Percentiles rank a stretch among this genome's conserved stretches.
Evolutionary conservation across 2,797 vertebrate genomes (phyloP).

Genomic region (Myotis daubentonii): DNA sequence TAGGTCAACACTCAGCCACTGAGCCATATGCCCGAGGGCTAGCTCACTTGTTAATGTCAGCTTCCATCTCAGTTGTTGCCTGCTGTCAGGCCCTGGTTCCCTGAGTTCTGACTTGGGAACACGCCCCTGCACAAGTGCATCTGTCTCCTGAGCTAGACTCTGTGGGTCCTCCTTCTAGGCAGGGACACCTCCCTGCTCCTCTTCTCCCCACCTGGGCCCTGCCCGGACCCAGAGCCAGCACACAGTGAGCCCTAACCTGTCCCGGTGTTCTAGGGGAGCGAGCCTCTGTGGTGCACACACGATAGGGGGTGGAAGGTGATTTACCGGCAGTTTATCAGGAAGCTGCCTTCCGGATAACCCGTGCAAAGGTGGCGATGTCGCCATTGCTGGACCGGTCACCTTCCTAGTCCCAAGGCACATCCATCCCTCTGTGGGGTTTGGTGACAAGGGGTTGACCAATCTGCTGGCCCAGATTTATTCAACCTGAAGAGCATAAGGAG

Average conservation of each 20-base stretch:
- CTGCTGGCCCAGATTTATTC: too few relatives aligned
- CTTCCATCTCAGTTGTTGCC: not conserved
- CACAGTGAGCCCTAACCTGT: not conserved
- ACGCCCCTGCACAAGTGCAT: not conserved
- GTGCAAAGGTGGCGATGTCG: not conserved
- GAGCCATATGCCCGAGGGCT: too few relatives aligned
- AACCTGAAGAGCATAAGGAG: fast-evolving
- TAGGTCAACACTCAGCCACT: too few relatives aligned
- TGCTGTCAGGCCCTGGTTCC: not conserved
- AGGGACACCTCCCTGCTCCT: not conserved
- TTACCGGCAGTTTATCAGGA: not conserved
- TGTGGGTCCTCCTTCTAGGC: not conserved
- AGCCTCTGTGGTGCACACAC: not conserved
- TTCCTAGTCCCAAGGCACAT: too few relatives aligned
- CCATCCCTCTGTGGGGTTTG: too few relatives aligned
- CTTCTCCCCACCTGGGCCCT: not conserved
- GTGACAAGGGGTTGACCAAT: too few relatives aligned
- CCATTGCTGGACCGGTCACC: too few relatives aligned
- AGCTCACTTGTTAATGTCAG: not conserved
- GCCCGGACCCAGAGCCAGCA: not conserved
- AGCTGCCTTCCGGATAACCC: not conserved
- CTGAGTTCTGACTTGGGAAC: not conserved
- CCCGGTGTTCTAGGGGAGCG: not conserved
- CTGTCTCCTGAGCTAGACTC: not conserved
- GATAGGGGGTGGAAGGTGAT: not conserved